These are phyloP conservation scores for Drosophila auraria DNA, from an alignment of 1,140 invertebrate species.

Conservation along the genomic window DNA sequence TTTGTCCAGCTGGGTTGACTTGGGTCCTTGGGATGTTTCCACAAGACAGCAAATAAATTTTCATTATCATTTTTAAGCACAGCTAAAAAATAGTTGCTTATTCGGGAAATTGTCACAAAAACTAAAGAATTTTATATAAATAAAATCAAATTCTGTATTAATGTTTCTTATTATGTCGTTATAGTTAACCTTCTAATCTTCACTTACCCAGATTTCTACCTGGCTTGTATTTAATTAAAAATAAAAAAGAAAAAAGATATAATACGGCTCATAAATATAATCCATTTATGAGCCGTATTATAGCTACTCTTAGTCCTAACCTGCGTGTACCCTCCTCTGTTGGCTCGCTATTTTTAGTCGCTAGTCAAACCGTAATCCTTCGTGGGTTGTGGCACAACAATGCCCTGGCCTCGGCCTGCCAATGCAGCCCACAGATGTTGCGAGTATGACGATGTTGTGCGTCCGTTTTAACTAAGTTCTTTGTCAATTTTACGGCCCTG, in stretches of 20 bases:
- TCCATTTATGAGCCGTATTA: background rate
- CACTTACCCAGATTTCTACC: no score
- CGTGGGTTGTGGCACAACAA: constrained; percentile 14
- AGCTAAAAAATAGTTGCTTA: background rate
- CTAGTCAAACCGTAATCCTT: constrained; percentile 31
- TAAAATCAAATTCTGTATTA: background rate
- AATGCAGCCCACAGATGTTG: constrained; percentile 38
- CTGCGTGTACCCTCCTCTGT: background rate
- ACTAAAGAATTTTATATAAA: background rate
- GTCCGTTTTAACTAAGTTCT: constrained; percentile 71
- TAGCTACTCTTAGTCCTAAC: background rate
- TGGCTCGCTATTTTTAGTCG: constrained; percentile 8
- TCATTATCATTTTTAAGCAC: background rate
- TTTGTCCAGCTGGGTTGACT: constrained; percentile 32
- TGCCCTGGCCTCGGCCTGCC: background rate
- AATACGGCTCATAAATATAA: no score
- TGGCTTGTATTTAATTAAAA: background rate
- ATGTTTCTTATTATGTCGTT: background rate
- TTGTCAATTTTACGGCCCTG: constrained; percentile 64
- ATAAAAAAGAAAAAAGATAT: background rate
- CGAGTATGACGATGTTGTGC: constrained; percentile 23
- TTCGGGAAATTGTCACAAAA: background rate
- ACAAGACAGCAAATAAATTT: background rate
- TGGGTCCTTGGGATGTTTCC: background rate
- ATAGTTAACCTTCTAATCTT: no score